Conservation (phyloP, 2,113 vertebrate species). For the Merops nubicus region DNA sequence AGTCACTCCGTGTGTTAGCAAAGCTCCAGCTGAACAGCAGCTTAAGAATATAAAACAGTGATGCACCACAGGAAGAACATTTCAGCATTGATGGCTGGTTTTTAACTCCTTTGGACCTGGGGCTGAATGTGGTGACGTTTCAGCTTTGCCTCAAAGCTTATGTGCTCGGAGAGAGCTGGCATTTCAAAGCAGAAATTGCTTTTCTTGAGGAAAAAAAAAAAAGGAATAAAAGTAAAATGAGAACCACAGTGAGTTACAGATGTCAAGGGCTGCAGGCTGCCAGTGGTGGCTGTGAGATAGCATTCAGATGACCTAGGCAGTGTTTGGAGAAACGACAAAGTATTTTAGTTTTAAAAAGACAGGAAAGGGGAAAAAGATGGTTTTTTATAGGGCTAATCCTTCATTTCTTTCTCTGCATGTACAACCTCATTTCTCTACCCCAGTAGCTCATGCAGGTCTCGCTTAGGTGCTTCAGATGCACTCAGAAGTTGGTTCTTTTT, state of each 20-base stretch:
- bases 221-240: not conserved
- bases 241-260: slow-evolving; percentile 20
- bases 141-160: not conserved
- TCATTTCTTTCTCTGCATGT: not conserved
- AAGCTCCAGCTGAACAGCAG: not conserved
- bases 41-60: not conserved
- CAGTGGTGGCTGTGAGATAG: not conserved
- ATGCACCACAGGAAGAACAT: not conserved
- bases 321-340: not conserved
- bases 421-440: not conserved
- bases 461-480: not conserved
- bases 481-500: not conserved
- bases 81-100: not conserved
- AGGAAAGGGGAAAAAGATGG: not conserved
- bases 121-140: not conserved
- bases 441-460: not conserved
- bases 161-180: not conserved
- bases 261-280: not conserved
- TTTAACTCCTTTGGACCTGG: not conserved
- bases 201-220: not conserved
- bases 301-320: not conserved
- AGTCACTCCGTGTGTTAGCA: not conserved
- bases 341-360: not conserved
- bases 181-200: not conserved
- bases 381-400: not conserved